These are phyloP conservation scores for Hemitrygon akajei DNA, from an alignment of 2,797 vertebrate species.

Conservation along the genomic window DNA sequence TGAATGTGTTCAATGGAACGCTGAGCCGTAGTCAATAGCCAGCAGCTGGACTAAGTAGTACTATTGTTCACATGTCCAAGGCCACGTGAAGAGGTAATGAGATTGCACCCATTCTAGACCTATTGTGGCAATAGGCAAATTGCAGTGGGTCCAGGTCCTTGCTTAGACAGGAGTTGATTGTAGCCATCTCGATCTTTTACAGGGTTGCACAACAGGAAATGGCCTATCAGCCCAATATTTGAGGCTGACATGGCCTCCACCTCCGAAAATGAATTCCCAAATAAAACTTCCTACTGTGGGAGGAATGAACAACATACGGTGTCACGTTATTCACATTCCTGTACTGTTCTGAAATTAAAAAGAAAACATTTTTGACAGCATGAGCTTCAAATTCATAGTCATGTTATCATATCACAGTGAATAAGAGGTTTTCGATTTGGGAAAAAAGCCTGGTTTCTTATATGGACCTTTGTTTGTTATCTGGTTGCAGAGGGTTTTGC, in stretches of 20 bases:
- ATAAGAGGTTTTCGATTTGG: background rate
- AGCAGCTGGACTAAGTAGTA: too few relatives aligned
- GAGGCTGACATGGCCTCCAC: background rate
- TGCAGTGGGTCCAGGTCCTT: too few relatives aligned
- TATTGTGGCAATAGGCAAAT: too few relatives aligned
- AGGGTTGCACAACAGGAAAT: background rate
- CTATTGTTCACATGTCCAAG: too few relatives aligned
- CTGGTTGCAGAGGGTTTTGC: background rate
- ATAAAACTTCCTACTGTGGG: background rate
- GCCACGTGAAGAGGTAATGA: too few relatives aligned
- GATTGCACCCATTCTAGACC: too few relatives aligned
- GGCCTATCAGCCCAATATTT: background rate
- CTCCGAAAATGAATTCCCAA: background rate
- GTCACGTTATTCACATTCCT: background rate
- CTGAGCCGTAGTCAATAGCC: too few relatives aligned
- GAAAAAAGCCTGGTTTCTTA: background rate
- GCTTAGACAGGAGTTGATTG: too few relatives aligned
- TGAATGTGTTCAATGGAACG: too few relatives aligned
- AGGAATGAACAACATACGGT: background rate
- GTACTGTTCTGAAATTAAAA: background rate
- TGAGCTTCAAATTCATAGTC: background rate
- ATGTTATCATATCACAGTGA: background rate
- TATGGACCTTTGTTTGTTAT: background rate
- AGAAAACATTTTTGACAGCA: background rate
- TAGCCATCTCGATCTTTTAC: too few relatives aligned